Conservation (phyloP, 2,797 vertebrate genomes). For the Botia kubotai region DNA sequence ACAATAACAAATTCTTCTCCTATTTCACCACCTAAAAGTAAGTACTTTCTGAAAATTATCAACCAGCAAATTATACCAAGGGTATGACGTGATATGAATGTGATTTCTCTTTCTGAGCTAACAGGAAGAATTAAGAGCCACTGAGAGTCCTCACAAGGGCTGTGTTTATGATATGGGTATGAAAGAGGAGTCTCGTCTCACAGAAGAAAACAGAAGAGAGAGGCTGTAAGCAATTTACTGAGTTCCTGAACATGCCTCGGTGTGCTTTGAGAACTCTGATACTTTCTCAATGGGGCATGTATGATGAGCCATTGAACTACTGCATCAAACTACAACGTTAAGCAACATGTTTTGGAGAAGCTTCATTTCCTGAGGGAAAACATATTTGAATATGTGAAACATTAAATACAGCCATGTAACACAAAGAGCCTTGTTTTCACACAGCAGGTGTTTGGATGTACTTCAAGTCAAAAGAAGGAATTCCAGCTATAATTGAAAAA, state of each 20-base stretch:
- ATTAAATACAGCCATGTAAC: too few species aligned
- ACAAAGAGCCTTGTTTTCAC: neutral
- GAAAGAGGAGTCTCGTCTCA: neutral
- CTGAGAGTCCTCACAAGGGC: neutral
- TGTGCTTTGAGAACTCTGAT: slow-evolving; percentile 16
- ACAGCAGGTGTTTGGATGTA: neutral
- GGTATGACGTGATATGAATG: neutral
- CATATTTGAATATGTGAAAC: too few species aligned
- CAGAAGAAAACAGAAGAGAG: neutral
- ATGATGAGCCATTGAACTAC: neutral
- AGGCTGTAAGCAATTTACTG: neutral
- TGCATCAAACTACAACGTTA: neutral
- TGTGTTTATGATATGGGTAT: neutral
- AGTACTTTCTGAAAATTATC: neutral
- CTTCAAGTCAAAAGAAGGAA: neutral
- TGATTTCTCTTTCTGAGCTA: neutral
- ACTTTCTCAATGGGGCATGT: neutral
- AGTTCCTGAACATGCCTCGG: neutral
- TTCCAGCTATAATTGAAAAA: neutral
- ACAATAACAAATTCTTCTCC: neutral
- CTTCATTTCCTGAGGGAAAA: neutral
- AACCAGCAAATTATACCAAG: neutral
- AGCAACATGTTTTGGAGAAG: neutral
- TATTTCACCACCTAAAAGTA: neutral
- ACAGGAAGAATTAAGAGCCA: neutral